Base-by-base conservation (phyloP, 2,888 invertebrate genomes). In the Lomographa bimaculata region DNA sequence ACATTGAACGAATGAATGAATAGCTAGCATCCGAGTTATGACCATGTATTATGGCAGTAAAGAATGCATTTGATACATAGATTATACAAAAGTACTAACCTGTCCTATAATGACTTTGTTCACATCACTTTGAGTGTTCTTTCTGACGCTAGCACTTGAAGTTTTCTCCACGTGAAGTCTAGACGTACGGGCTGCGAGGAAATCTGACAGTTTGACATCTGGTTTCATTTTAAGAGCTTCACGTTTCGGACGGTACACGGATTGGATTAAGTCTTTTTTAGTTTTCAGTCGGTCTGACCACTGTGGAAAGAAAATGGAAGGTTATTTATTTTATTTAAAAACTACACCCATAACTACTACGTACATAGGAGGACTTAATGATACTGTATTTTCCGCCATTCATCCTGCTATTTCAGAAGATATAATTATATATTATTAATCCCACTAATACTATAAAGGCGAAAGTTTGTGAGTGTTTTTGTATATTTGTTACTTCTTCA, bases 101-200 rank as follows among this genome's bases (percentile, higher is more conserved):
- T 86, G 87, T 44, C 98, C 97, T 71, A 98, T 98, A 16, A 97
- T 92, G 44, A 98, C 94, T 87, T 94, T 95, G 64, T 97, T 97
- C 14, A 98, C 91, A 35, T 94, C 91, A 34, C 95, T 94, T 63
- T 92, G 92, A 0, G 98, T 98, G 64, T 96, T 95, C 76, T 94
- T 94, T 41, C 98, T 91, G 0, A 97, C 97, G 40, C 91, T 91
- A 0, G 96, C 96, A 61, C 92, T 96, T 50, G 97, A 97, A 0
- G 97, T 98, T 79, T 98, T 98, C 79, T 98, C 97, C 6, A 98
- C 92, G n/a, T 93, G 91, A 1, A 96, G 92, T 29, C 98, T 75
- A 63, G 97, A 94, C 8, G 94, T 92, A 52, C 98, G 91, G 0
- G 98, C 96, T 0, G 97, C 94, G 12, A 98, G 77, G 51, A 98